These are phyloP conservation scores for Zootermopsis nevadensis DNA, from an alignment of 2,888 invertebrate genomes.

Conservation along the genomic window DNA sequence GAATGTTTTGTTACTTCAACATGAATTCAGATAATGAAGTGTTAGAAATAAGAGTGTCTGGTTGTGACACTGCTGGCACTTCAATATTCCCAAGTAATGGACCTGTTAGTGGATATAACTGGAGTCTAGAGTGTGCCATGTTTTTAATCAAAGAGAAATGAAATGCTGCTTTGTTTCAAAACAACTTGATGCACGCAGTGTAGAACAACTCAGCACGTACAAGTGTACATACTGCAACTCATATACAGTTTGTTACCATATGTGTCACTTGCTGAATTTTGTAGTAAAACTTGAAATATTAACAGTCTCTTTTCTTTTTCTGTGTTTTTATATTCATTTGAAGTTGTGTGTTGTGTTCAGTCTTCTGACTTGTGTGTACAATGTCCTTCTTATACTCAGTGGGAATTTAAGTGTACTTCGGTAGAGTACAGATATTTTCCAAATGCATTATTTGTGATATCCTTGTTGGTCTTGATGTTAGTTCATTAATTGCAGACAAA, in stretches of 20 bases:
- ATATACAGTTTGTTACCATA: conserved; percentile 51
- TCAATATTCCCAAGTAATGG: not conserved
- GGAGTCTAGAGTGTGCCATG: conserved; percentile 18
- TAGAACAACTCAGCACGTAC: not conserved
- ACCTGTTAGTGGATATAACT: not conserved
- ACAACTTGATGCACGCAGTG: conserved; percentile 24
- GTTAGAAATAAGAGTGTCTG: not conserved
- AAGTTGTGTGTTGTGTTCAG: not conserved
- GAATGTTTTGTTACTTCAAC: conserved; percentile 3
- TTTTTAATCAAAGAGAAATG: not conserved
- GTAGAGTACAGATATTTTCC: no score
- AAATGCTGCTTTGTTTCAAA: conserved; percentile 15
- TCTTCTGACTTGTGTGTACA: no score
- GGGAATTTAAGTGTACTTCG: no score
- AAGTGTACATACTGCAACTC: conserved; percentile 36
- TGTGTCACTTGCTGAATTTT: conserved; percentile 50
- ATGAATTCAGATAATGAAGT: not conserved
- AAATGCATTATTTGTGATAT: no score
- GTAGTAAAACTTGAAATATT: conserved; percentile 47
- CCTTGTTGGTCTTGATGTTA: no score
- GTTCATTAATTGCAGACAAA: no score
- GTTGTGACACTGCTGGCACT: not conserved
- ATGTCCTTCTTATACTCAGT: no score
- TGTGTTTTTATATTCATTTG: not conserved
- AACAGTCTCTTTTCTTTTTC: not conserved